phyloP scores from a whole-genome alignment of 35 echinoderm and acorn worm genomes.

The Nesometra sesokonis region DNA sequence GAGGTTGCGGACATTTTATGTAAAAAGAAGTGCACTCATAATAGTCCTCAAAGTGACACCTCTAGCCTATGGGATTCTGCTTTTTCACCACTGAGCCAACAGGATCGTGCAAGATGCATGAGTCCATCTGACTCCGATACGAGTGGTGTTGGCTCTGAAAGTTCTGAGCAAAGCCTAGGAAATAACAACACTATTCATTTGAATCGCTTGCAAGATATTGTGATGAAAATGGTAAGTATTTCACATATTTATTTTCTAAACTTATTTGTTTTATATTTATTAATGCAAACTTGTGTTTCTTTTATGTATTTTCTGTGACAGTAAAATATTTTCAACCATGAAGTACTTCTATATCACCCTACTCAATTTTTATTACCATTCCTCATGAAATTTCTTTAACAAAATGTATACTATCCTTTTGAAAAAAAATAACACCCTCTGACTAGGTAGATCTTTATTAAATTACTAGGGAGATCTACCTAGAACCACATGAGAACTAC shows the following conservation, averaged over 20 bases:
- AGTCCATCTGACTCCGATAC: conserved; percentile 92
- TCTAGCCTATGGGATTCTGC: conserved; percentile 74
- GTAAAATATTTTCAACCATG: no score
- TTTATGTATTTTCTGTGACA: background rate
- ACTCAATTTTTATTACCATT: no score
- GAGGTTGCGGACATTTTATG: background rate
- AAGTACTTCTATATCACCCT: no score
- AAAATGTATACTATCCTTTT: no score
- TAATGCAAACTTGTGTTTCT: background rate
- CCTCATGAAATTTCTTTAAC: no score
- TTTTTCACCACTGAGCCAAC: conserved; percentile 47
- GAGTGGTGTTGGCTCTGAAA: conserved; percentile 78
- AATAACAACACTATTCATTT: conserved; percentile 15
- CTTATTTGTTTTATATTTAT: background rate
- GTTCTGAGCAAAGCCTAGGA: conserved; percentile 30
- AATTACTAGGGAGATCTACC: no score
- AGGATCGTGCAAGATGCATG: conserved; percentile 15
- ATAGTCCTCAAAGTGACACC: conserved; percentile 22
- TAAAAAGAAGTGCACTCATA: conserved; percentile 21
- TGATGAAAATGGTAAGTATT: conserved; percentile 43
- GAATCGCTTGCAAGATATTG: background rate
- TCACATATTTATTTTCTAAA: background rate
- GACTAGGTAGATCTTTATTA: no score
- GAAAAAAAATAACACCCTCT: no score
- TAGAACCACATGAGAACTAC: no score